Evolutionary conservation across 2,888 invertebrate genomes (phyloP), one percentile per base, ranked within the genome.

Genomic region (Epiblema foenella): DNA sequence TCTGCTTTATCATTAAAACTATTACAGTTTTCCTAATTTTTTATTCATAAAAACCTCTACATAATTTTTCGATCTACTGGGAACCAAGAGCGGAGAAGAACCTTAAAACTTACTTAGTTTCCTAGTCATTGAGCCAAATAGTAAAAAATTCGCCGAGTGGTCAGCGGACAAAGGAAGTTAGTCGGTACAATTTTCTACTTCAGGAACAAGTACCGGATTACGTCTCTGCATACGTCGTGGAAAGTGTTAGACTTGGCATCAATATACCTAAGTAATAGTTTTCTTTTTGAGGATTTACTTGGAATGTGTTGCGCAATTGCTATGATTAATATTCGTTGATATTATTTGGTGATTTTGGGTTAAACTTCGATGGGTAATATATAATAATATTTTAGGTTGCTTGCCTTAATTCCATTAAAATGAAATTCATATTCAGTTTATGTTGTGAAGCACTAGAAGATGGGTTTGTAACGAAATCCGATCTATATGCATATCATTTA

Each of bases 21-120:
- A 5, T 46, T 1, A n/a, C 46, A 46, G 46, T 46, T 46, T 46
- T 46, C 46, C 46, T 5, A n/a, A 46, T n/a, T 46, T 46, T 8
- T 7, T 46, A 46, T 46, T 8, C n/a, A 46, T 46, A 46, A n/a
- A 46, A 12, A 46, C 15, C 15, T 5, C n/a, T 46, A 39, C 39
- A 52, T 39, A 64, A 39, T 52, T 37, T 54, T 11, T 7, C 39
- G 7, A 39, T 39, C 15, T 15, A 37, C 63, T 8, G 29, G 20
- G 37, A 37, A 9, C 15, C 52, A 24, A 81, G 82, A 82, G 81
- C 79, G 82, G 79, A 15, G 46, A 46, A 46, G 42, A 42, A 73
- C 73, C 68, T 75, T 65, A 63, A 65, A 56, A 60, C 72, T 56
- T 18, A 60, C 72, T 52, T 69, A 59, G 60, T 60, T 49, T 52